These are phyloP conservation scores for Natrix natrix DNA, from an alignment of 2,797 vertebrate species.

Conservation along the genomic window DNA sequence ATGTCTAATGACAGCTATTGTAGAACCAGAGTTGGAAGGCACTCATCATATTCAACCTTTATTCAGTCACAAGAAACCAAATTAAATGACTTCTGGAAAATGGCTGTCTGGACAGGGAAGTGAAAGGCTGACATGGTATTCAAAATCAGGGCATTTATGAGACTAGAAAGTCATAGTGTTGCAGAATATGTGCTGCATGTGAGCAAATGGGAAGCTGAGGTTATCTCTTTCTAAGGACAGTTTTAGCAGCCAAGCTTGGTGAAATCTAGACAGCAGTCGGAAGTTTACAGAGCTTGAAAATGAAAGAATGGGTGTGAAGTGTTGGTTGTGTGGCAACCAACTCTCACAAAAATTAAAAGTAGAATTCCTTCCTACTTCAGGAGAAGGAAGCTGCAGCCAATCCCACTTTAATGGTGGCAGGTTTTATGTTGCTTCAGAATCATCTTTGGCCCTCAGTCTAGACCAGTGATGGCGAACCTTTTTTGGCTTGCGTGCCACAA, in stretches of 20 bases:
- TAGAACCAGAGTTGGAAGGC: not conserved
- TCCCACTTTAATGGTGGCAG: not conserved
- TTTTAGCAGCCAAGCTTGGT: not conserved
- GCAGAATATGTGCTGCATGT: not conserved
- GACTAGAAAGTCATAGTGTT: not conserved
- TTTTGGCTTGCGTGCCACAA: too few relatives aligned
- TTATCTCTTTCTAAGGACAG: not conserved
- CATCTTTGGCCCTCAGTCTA: not conserved
- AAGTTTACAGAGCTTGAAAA: not conserved
- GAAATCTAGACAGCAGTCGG: not conserved
- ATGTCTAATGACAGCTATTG: not conserved
- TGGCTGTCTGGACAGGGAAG: not conserved
- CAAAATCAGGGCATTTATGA: not conserved
- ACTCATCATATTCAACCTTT: not conserved
- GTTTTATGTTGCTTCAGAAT: not conserved
- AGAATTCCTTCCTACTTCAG: not conserved
- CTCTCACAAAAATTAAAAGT: not conserved
- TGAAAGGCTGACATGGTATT: not conserved
- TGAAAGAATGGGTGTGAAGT: not conserved
- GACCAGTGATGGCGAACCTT: too few relatives aligned
- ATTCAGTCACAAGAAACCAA: not conserved
- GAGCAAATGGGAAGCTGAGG: not conserved
- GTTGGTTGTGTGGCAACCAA: not conserved
- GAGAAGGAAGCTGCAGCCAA: conserved; percentile 20
- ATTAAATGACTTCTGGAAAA: not conserved